Evolutionary conservation across 1,140 invertebrate genomes (phyloP), one percentile per base, ranked within the genome.

Genomic region (Phthorimaea operculella): DNA sequence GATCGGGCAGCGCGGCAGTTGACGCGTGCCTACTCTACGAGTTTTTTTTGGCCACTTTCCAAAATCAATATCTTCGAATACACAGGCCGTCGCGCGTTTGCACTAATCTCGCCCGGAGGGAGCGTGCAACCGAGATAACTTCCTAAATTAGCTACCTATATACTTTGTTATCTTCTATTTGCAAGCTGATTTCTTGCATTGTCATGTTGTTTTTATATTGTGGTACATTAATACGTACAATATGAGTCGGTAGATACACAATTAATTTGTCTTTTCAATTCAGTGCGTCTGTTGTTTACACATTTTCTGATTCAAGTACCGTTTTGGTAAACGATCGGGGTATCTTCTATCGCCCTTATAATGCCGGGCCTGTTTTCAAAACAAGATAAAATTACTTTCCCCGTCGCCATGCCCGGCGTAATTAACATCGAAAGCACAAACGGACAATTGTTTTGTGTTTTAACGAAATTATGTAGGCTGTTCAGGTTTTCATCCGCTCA

Each of bases 51-150:
- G 82, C 78, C 68, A 75, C 72, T 78, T 75, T 82, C 82, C 82
- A 85, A 76, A 85, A 85, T 83, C 79, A 79, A 85, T 83, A 83
- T 83, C 78, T 81, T 81, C 70, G 73, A 68, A 80, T 81, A 75
- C 64, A 80, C 76, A 74, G 72, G 68, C 78, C 74, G 76, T 79
- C 74, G 78, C 76, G 63, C 70, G 66, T 84, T 76, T 80, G 64
- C 75, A 78, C 79, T 83, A 83, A 85, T 82, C 78, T 79, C 64
- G 62, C 66, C 65, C 53, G 68, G 72, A 70, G 58, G 55, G 42
- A 58, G 15, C 60, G 33, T 68, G 57, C 55, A 64, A 14, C 58
- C 44, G 50, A 70, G 60, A 73, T 69, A 61, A 60, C 57, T 60
- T 59, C 56, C 56, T 57, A 55, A 44, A 50, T 59, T 48, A 28